These are phyloP conservation scores for Drosophila yakuba DNA, from an alignment of 1,140 invertebrate genomes.

Conservation along the genomic window DNA sequence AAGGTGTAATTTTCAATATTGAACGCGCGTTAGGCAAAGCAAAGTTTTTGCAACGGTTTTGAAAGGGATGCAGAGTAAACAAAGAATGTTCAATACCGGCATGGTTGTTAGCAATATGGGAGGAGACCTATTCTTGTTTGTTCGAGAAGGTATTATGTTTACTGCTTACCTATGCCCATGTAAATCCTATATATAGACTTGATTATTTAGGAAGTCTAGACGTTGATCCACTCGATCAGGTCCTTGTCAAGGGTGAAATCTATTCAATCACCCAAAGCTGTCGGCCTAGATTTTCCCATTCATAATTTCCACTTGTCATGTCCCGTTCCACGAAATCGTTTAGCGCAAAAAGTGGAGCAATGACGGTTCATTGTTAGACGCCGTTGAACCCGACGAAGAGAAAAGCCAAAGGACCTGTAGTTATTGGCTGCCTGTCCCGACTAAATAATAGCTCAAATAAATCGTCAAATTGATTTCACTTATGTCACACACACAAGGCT, in stretches of 20 bases:
- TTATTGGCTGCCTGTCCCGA: constrained; percentile 21
- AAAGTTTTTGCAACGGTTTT: constrained; percentile 13
- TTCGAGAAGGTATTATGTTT: background rate
- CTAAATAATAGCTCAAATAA: constrained; percentile 29
- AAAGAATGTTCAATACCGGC: background rate
- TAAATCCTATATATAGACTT: background rate
- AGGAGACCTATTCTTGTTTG: background rate
- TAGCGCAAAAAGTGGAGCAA: constrained; percentile 29
- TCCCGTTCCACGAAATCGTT: constrained; percentile 10
- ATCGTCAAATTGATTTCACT: constrained; percentile 60
- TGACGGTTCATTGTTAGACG: constrained; percentile 32
- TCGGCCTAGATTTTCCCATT: constrained; percentile 3
- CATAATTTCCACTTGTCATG: constrained; percentile 32
- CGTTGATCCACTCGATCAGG: background rate
- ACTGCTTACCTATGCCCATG: background rate
- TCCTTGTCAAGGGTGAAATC: background rate
- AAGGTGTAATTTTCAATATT: constrained; percentile 75
- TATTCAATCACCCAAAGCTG: constrained; percentile 2
- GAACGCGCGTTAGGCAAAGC: constrained; percentile 35
- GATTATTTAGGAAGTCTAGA: constrained; percentile 3
- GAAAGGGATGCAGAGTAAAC: background rate
- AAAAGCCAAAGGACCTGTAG: constrained; percentile 16
- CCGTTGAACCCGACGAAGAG: constrained; percentile 15
- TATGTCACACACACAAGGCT: constrained; percentile 18
- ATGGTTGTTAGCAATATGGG: background rate